Conservation (phyloP, 2,797 vertebrate genomes). For the Todus mexicanus region DNA sequence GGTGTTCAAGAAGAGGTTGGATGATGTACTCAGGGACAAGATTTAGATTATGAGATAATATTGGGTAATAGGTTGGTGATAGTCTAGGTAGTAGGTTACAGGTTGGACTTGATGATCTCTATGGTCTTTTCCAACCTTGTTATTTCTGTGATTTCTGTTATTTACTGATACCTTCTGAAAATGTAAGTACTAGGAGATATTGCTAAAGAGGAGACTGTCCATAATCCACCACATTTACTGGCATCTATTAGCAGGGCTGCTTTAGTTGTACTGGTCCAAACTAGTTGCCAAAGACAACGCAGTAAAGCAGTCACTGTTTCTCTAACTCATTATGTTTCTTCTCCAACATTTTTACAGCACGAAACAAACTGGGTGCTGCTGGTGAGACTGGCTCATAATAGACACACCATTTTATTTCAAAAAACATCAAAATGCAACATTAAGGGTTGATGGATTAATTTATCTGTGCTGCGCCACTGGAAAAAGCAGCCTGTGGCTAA, state of each 20-base stretch:
- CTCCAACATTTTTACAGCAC: neutral
- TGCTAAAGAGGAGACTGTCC: neutral
- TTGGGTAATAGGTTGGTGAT: no score
- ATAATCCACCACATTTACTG: neutral
- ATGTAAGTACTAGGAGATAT: neutral
- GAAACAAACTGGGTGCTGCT: neutral
- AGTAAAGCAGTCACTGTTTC: neutral
- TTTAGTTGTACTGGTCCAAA: neutral
- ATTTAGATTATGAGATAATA: no score
- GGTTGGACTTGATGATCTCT: no score
- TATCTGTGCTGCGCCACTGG: neutral
- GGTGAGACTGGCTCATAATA: neutral
- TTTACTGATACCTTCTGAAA: neutral
- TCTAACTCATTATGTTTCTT: neutral
- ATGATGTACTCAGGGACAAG: no score
- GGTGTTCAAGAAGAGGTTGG: no score
- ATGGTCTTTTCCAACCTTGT: no score
- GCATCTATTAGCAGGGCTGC: neutral
- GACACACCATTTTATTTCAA: neutral
- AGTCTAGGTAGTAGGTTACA: no score
- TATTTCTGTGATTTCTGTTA: no score
- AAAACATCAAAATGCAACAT: neutral
- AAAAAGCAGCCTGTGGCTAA: neutral
- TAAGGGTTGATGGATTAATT: slow-evolving; percentile 15
- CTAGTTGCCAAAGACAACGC: neutral